Evolutionary conservation across 1,140 invertebrate genomes (phyloP).

Genomic region (Solenopsis invicta): DNA sequence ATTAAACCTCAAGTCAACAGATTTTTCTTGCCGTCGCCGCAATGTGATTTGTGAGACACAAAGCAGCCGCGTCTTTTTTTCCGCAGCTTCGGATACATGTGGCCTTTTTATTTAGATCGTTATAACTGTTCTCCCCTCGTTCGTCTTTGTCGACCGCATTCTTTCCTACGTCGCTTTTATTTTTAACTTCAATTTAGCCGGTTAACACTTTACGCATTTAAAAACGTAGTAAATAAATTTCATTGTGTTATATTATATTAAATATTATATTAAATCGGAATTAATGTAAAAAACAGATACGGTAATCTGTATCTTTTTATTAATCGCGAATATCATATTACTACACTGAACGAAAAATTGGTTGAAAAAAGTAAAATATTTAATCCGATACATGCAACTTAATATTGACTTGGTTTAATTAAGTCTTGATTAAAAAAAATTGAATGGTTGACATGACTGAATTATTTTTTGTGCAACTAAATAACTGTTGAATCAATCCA

Average conservation of each 20-base stretch:
- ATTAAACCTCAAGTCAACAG: constrained; percentile 35
- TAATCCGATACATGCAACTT: no score
- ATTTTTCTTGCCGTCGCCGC: constrained; percentile 12
- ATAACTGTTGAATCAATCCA: no score
- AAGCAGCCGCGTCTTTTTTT: constrained; percentile 36
- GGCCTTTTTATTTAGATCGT: constrained; percentile 38
- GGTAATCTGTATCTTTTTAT: background rate
- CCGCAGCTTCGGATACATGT: background rate
- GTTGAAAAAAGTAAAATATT: no score
- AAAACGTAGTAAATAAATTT: background rate
- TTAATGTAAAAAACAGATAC: background rate
- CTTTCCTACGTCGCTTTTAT: constrained; percentile 42
- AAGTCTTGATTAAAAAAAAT: no score
- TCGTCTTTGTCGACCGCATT: constrained; percentile 30
- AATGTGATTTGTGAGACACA: constrained; percentile 41
- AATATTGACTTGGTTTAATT: no score
- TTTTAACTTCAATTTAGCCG: constrained; percentile 9
- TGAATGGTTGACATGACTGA: no score
- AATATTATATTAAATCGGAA: background rate
- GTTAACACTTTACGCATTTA: background rate
- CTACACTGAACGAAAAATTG: no score
- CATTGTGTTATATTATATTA: background rate
- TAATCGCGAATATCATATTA: background rate
- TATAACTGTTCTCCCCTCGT: constrained; percentile 32
- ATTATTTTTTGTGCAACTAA: no score